A percentile compares a stretch with the other conserved stretches of the same genome.
phyloP scores from a whole-genome alignment of 2,113 vertebrate species.

The Ancistrus triradiatus region DNA sequence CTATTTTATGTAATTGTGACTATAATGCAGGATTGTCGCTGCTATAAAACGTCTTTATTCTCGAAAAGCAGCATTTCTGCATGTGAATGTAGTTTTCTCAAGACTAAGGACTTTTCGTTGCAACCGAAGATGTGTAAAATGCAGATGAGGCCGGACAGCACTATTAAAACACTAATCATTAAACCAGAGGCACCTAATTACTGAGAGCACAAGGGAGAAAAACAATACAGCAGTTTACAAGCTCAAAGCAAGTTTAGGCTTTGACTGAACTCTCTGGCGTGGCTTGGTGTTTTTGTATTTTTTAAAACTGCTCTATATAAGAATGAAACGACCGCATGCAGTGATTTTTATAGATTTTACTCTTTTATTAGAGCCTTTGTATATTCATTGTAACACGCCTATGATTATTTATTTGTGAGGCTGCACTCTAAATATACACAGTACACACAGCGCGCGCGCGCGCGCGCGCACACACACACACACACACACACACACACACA shows the following conservation, averaged over 20 bases:
- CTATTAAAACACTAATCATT: constrained; percentile 50
- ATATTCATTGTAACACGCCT: no score
- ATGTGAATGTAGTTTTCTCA: constrained; percentile 16
- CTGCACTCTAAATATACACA: constrained; percentile 39
- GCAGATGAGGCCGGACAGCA: constrained; percentile 45
- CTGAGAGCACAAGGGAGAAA: neutral
- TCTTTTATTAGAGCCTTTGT: no score
- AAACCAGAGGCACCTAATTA: constrained; percentile 21
- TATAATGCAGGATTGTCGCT: no score
- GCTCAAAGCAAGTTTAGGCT: neutral
- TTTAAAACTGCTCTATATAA: no score
- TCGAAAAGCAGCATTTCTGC: neutral
- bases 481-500: neutral
- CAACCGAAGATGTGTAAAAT: constrained; percentile 43
- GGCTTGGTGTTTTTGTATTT: no score
- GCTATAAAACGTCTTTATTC: no score
- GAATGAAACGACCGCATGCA: no score
- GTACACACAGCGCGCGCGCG: constrained; percentile 3
- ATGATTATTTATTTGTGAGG: constrained; percentile 33
- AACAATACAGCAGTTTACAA: neutral
- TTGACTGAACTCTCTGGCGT: neutral
- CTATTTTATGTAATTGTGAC: no score
- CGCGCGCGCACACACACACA: neutral
- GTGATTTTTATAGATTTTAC: no score
- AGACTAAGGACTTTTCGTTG: constrained; percentile 37